These are phyloP conservation scores for Aethes cnicana DNA, from an alignment of 2,888 invertebrate species.

Conservation along the genomic window DNA sequence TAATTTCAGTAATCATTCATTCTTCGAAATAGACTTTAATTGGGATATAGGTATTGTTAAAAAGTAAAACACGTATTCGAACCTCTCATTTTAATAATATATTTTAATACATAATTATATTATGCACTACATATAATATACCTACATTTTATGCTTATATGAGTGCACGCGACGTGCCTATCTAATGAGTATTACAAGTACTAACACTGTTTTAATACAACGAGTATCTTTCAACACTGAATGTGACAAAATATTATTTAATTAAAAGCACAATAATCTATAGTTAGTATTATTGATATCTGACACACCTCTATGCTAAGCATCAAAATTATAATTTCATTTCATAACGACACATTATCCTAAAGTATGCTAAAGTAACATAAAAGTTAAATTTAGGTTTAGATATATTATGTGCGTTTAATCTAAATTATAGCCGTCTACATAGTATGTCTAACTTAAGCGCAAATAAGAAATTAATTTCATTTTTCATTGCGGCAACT, in stretches of 20 bases:
- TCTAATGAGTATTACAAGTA: slow-evolving; percentile 78
- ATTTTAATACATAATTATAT: too few species aligned
- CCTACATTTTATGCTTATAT: slow-evolving; percentile 54
- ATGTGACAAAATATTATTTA: slow-evolving; percentile 60
- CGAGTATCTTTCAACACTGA: slow-evolving; percentile 60
- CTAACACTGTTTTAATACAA: slow-evolving; percentile 49
- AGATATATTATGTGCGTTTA: slow-evolving; percentile 33
- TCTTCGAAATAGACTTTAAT: too few species aligned
- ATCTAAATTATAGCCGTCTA: slow-evolving; percentile 8
- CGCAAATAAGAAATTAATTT: background rate
- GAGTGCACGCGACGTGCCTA: slow-evolving; percentile 55
- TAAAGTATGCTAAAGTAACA: slow-evolving; percentile 23
- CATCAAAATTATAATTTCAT: slow-evolving; percentile 39
- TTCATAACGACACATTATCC: slow-evolving; percentile 20
- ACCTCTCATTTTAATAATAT: too few species aligned
- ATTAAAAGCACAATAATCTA: slow-evolving; percentile 37
- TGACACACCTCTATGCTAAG: too few species aligned
- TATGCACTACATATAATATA: slow-evolving; percentile 48
- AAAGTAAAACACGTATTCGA: too few species aligned
- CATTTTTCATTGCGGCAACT: slow-evolving; percentile 13
- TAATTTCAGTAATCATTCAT: too few species aligned
- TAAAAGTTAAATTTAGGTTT: slow-evolving; percentile 33
- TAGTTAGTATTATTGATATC: too few species aligned
- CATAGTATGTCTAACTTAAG: too few species aligned
- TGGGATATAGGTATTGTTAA: too few species aligned